Conservation (phyloP, 2,888 invertebrate species). For the Dryobotodes eremita region DNA sequence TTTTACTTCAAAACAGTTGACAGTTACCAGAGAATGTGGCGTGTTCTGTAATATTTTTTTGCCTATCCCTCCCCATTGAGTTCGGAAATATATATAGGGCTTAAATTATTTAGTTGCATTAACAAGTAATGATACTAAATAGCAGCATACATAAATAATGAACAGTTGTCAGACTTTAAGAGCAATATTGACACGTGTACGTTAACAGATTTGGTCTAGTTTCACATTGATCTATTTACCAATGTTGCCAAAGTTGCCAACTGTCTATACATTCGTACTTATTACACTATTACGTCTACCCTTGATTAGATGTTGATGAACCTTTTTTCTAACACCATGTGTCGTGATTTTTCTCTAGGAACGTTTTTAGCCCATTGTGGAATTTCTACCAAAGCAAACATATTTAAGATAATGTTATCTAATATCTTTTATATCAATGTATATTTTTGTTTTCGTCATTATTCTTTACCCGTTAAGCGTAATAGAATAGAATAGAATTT, state of each 20-base stretch:
- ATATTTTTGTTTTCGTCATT: background rate
- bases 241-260: background rate
- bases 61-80: background rate
- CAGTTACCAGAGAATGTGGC: background rate
- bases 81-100: background rate
- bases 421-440: background rate
- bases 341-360: background rate
- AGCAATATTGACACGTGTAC: background rate
- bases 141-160: background rate
- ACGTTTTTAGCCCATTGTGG: background rate
- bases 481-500: too few species aligned
- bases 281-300: background rate
- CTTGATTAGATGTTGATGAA: background rate
- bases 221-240: background rate
- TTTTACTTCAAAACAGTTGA: background rate
- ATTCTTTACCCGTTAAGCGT: slow-evolving; percentile 6
- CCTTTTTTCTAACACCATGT: background rate
- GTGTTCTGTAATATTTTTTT: background rate
- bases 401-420: background rate
- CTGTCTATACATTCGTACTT: background rate
- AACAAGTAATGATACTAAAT: background rate
- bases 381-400: slow-evolving; percentile 4
- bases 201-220: background rate
- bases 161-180: background rate
- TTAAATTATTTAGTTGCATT: slow-evolving; percentile 11